Percentiles rank a stretch among this genome's conserved stretches.
phyloP scores from a whole-genome alignment of 2,888 invertebrate species.

The Crocallis elinguaria region DNA sequence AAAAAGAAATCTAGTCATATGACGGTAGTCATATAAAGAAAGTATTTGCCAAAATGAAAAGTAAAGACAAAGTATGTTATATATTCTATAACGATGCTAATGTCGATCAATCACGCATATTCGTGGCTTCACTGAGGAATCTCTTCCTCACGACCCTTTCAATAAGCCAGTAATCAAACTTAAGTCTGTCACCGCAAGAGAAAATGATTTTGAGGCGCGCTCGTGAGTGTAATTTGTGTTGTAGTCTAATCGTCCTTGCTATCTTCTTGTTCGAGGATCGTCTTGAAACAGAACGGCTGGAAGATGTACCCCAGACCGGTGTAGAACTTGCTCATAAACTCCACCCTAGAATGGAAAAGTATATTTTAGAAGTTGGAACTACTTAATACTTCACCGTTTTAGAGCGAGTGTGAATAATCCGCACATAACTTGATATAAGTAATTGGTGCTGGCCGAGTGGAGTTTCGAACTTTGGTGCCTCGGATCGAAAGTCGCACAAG shows the following conservation, averaged over 20 bases:
- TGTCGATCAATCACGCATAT: slow-evolving; percentile 7
- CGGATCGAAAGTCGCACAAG: no score
- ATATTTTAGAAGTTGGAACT: background rate
- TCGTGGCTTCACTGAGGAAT: no score
- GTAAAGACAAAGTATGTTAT: slow-evolving; percentile 24
- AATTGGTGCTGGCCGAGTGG: no score
- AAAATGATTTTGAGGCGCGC: background rate
- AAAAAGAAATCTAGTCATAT: slow-evolving; percentile 8
- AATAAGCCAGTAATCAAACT: no score
- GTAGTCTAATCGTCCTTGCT: slow-evolving; percentile 67
- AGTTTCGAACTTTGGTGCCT: no score
- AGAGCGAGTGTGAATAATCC: no score
- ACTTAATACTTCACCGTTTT: no score
- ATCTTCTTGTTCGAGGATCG: slow-evolving; percentile 86
- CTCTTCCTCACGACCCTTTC: no score
- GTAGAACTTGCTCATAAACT: slow-evolving; percentile 98
- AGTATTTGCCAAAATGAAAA: slow-evolving; percentile 15
- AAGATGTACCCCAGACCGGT: slow-evolving; percentile 92
- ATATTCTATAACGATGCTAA: slow-evolving; percentile 21
- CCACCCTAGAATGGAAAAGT: slow-evolving; percentile 87
- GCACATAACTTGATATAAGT: no score
- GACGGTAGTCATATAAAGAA: slow-evolving; percentile 16
- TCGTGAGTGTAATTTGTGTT: slow-evolving; percentile 8
- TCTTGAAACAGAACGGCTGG: slow-evolving; percentile 93
- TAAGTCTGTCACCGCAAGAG: no score